Conservation (phyloP, 2,113 vertebrate species). For the Daphoenositta chrysoptera region DNA sequence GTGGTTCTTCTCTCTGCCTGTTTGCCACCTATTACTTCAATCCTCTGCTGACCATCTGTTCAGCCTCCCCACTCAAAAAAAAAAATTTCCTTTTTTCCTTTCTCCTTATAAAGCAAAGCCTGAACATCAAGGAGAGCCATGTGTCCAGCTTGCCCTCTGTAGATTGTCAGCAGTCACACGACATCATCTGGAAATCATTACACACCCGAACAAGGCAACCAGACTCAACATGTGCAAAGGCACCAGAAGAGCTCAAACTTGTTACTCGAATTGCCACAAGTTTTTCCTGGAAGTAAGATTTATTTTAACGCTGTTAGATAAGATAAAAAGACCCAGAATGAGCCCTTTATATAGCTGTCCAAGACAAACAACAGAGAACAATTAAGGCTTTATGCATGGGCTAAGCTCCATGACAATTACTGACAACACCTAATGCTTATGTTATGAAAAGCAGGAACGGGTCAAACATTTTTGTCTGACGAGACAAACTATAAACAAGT, state of each 20-base stretch:
- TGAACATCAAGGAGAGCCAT: constrained; percentile 6
- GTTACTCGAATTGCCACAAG: not conserved
- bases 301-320: constrained; percentile 35
- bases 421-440: not conserved
- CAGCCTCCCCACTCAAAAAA: fast-evolving
- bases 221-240: not conserved
- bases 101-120: not conserved
- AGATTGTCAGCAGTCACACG: not conserved
- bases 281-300: constrained; percentile 24
- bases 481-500: not conserved
- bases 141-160: constrained; percentile 10
- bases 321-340: not conserved
- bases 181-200: constrained; percentile 46
- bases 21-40: not conserved
- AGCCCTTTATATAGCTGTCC: not conserved
- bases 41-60: constrained; percentile 10
- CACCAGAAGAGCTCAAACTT: constrained; percentile 11
- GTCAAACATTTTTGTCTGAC: not conserved
- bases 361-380: constrained; percentile 10
- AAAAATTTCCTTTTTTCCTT: not conserved
- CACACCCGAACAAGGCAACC: not conserved
- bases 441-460: not conserved
- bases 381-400: not conserved
- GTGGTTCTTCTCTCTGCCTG: not conserved
- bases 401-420: not conserved